Conservation (phyloP, 2,113 vertebrate species). For the Numida meleagris region DNA sequence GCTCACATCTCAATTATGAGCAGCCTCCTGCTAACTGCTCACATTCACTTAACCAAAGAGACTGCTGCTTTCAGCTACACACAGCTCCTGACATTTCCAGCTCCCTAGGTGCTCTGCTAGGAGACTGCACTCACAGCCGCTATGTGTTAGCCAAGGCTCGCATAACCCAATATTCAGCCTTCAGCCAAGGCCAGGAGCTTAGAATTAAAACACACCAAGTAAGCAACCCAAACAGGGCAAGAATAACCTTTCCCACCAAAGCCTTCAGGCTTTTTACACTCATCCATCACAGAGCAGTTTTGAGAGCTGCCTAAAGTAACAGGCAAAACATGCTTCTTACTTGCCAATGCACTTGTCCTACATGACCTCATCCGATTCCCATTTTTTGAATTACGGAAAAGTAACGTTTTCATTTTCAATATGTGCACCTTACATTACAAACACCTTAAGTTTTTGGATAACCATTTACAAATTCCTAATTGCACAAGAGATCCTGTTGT, state of each 20-base stretch:
- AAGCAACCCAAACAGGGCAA: background rate
- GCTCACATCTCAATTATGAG: background rate
- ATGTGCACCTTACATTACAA: background rate
- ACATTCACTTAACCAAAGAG: background rate
- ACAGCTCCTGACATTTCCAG: accelerated
- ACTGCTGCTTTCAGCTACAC: background rate
- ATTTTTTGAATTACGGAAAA: background rate
- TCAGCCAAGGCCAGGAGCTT: background rate
- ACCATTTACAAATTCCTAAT: background rate
- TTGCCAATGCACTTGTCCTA: background rate
- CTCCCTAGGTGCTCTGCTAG: background rate
- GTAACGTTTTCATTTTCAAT: background rate
- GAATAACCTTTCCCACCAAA: background rate
- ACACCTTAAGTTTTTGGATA: background rate
- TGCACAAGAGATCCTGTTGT: background rate
- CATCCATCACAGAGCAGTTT: background rate
- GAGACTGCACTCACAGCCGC: background rate
- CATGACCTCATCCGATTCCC: accelerated
- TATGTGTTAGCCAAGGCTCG: background rate
- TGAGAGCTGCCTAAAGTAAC: background rate
- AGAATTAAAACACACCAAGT: background rate
- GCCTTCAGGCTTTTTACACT: background rate
- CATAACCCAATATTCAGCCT: background rate
- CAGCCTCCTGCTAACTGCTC: background rate
- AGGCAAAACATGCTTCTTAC: background rate